Percentiles rank a stretch among this genome's conserved stretches.
phyloP scores from a whole-genome alignment of 2,113 vertebrate species.

The Chaetops frenatus region DNA sequence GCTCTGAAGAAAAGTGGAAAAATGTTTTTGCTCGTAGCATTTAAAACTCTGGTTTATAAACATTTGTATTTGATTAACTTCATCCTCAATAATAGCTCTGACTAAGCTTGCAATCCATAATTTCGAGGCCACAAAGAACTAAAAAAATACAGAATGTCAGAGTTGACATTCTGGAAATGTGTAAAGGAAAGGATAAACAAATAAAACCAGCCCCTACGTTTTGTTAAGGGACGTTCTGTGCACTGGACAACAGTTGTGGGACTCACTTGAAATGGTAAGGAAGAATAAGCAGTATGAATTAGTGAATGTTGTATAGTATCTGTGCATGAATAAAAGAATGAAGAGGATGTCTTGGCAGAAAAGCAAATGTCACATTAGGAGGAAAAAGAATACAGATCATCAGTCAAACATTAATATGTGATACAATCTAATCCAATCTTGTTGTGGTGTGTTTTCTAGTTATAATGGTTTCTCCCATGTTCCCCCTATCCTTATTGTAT shows the following conservation, averaged over 20 bases:
- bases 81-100: slow-evolving; percentile 16
- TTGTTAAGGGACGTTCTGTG: neutral
- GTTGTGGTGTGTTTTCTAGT: too few species aligned
- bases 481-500: too few species aligned
- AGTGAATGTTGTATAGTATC: neutral
- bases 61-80: slow-evolving; percentile 43
- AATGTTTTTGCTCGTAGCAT: neutral
- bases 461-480: too few species aligned
- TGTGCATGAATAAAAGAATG: neutral
- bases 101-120: neutral
- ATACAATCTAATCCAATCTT: neutral
- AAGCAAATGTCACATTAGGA: neutral
- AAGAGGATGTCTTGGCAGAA: neutral
- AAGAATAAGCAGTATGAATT: neutral
- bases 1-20: neutral
- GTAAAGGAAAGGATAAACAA: slow-evolving; percentile 25
- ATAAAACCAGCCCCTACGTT: neutral
- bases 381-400: neutral
- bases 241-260: neutral
- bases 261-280: neutral
- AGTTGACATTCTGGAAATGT: neutral
- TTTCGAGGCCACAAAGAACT: slow-evolving; percentile 1
- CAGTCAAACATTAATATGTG: neutral
- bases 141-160: slow-evolving; percentile 11
- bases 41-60: neutral